Percentiles rank a stretch among this genome's conserved stretches.
phyloP scores from a whole-genome alignment of 2,888 invertebrate species.

The Morinoia aosen region DNA sequence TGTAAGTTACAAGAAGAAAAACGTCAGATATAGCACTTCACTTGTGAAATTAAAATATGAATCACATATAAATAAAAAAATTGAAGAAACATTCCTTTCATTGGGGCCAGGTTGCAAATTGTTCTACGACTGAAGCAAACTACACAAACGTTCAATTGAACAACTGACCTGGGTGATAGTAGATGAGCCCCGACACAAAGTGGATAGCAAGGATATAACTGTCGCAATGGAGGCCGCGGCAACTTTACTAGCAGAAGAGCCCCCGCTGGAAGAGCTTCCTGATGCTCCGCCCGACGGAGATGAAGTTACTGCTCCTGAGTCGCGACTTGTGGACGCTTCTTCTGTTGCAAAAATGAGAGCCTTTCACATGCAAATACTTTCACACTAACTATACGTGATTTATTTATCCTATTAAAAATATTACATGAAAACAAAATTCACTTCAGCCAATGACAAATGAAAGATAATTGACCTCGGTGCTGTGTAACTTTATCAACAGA shows the following conservation, averaged over 20 bases:
- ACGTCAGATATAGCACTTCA: no score
- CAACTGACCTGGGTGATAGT: constrained; percentile 84
- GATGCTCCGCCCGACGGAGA: constrained; percentile 25
- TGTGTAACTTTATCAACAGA: background rate
- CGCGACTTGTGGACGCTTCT: constrained; percentile 16
- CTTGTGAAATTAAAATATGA: no score
- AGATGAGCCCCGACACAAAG: constrained; percentile 94
- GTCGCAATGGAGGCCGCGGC: constrained; percentile 92
- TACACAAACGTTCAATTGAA: background rate
- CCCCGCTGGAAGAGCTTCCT: constrained; percentile 70
- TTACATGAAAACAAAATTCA: background rate
- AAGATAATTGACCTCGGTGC: background rate
- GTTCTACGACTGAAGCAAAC: no score
- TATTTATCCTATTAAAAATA: no score
- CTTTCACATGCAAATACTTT: background rate
- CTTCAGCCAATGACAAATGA: background rate
- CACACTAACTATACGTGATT: background rate
- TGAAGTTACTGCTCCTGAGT: background rate
- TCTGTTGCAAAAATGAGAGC: background rate
- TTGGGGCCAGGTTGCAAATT: no score
- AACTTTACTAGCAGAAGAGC: constrained; percentile 74
- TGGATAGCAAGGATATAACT: constrained; percentile 94
- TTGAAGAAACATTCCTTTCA: no score
- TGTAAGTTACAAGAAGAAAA: no score
- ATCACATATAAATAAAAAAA: background rate